Conservation (phyloP, 2,113 vertebrate genomes). For the Cephalopholis sonnerati region DNA sequence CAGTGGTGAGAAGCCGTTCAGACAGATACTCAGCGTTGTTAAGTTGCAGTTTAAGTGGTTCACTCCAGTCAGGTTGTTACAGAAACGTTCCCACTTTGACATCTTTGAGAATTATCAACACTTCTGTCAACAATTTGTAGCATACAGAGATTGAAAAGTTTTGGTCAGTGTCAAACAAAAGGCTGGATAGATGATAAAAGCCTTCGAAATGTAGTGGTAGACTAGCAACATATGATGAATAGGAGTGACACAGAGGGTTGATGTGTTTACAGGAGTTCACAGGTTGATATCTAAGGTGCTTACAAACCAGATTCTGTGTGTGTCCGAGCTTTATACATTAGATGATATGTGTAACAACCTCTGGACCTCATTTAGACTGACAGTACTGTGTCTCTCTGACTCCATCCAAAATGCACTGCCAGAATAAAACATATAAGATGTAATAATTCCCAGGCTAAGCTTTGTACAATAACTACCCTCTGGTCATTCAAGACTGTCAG, state of each 20-base stretch:
- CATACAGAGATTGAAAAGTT: neutral
- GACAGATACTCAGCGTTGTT: neutral
- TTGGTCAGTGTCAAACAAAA: neutral
- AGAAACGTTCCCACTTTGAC: constrained; percentile 1
- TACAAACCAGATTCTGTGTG: neutral
- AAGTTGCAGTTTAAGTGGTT: constrained; percentile 13
- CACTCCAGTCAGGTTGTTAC: neutral
- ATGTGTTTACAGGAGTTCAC: neutral
- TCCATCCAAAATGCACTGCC: constrained; percentile 21
- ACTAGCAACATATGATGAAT: neutral
- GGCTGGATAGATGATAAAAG: neutral
- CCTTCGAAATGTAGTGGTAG: neutral
- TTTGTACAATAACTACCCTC: constrained; percentile 35
- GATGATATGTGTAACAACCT: neutral
- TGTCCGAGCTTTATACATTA: constrained; percentile 14
- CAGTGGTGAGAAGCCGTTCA: constrained; percentile 5
- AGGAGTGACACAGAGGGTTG: neutral
- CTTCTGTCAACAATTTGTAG: neutral
- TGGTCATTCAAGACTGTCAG: constrained; percentile 41
- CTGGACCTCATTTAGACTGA: neutral
- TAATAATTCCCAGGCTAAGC: constrained; percentile 31
- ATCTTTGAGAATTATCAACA: neutral
- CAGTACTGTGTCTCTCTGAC: neutral
- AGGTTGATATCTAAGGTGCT: neutral
- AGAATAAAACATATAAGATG: constrained; percentile 9